These are phyloP conservation scores for Cisticola juncidis DNA, from an alignment of 2,113 vertebrate species.

Conservation along the genomic window DNA sequence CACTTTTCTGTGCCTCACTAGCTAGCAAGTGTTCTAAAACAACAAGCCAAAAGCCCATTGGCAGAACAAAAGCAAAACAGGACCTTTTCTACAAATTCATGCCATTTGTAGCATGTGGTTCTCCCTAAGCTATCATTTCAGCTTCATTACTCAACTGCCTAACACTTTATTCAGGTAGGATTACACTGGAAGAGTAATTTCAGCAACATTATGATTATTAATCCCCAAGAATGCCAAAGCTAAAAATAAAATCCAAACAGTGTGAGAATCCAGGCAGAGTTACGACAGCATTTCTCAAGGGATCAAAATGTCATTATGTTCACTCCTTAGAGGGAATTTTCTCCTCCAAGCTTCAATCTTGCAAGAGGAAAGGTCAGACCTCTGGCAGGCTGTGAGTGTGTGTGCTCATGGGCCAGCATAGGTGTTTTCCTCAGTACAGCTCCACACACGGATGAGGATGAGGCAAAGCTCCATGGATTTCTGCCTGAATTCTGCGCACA, in stretches of 20 bases:
- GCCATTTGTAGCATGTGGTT: neutral
- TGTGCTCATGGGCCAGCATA: neutral
- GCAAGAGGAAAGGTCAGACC: neutral
- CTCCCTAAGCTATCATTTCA: neutral
- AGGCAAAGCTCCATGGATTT: neutral
- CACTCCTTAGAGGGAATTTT: conserved; percentile 6
- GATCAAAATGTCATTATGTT: neutral
- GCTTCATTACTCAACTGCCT: neutral
- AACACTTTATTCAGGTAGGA: conserved; percentile 6
- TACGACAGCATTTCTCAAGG: neutral
- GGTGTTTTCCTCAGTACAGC: neutral
- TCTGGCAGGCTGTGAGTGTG: neutral
- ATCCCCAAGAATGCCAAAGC: neutral
- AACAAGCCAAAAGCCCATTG: neutral
- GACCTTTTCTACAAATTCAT: neutral
- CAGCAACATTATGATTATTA: conserved; percentile 11
- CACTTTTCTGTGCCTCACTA: neutral
- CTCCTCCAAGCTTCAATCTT: neutral
- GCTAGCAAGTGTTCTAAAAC: neutral
- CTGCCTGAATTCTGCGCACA: neutral
- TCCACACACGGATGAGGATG: neutral
- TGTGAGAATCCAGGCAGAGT: conserved; percentile 9
- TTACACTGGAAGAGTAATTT: neutral
- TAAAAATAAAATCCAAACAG: conserved; percentile 35
- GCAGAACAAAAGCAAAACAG: neutral